phyloP scores from a whole-genome alignment of 1,140 invertebrate genomes.

The Bombus polaris region DNA sequence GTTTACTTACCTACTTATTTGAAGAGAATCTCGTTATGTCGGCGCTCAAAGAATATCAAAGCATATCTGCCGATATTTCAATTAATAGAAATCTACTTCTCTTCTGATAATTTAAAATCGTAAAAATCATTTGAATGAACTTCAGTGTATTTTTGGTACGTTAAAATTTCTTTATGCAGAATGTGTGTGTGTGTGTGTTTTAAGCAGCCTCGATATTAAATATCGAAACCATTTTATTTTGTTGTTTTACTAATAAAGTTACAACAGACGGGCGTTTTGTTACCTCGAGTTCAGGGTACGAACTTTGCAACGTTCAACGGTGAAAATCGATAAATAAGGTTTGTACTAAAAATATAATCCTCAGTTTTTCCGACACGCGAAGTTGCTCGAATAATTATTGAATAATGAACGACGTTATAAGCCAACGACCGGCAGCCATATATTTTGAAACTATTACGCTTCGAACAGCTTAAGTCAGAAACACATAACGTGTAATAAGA shows the following conservation, averaged over 20 bases:
- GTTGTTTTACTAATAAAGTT: constrained; percentile 7
- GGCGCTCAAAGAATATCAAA: no score
- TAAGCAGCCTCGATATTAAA: not conserved
- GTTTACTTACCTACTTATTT: not conserved
- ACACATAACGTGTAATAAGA: not conserved
- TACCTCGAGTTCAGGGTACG: not conserved
- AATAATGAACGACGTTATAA: constrained; percentile 11
- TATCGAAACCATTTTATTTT: not conserved
- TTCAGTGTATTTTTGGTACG: no score
- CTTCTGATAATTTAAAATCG: no score
- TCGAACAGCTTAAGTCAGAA: not conserved
- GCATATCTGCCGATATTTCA: no score
- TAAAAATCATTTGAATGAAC: no score
- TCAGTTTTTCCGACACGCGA: constrained; percentile 21
- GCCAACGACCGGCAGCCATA: not conserved
- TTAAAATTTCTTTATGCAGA: not conserved
- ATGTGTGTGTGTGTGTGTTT: no score
- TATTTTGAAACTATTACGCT: constrained; percentile 5
- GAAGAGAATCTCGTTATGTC: not conserved
- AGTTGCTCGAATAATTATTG: constrained; percentile 22
- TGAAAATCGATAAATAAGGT: constrained; percentile 18
- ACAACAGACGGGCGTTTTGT: not conserved
- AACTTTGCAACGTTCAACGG: constrained; percentile 4
- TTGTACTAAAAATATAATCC: constrained; percentile 28
- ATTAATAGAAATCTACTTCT: not conserved